These are phyloP conservation scores for Periplaneta americana DNA, from an alignment of 1,140 invertebrate species.

Conservation along the genomic window DNA sequence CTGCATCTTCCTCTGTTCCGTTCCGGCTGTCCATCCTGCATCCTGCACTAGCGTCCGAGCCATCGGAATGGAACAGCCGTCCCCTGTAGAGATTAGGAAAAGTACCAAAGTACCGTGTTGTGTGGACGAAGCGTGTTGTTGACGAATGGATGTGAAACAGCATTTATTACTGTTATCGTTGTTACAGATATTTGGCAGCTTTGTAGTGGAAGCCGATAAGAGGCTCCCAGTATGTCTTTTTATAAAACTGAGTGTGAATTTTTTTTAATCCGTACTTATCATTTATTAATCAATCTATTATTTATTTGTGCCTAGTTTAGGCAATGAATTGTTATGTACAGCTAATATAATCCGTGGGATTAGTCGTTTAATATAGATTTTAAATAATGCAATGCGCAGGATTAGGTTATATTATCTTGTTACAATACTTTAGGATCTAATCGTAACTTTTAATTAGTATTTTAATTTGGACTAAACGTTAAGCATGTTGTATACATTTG, in stretches of 20 bases:
- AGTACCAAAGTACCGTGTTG: slow-evolving; percentile 9
- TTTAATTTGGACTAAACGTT: neutral
- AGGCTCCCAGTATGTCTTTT: neutral
- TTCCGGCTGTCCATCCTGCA: slow-evolving; percentile 10
- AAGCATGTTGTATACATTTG: neutral
- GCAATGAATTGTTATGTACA: neutral
- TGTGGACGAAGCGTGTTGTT: neutral
- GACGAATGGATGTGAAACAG: slow-evolving; percentile 7
- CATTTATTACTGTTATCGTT: slow-evolving; percentile 14
- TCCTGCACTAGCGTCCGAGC: slow-evolving; percentile 10
- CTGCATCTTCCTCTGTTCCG: slow-evolving; percentile 16
- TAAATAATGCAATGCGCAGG: neutral
- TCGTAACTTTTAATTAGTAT: neutral
- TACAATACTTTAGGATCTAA: neutral
- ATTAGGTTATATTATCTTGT: neutral
- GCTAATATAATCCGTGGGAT: neutral
- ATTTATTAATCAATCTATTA: neutral
- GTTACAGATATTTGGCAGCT: neutral
- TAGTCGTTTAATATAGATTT: neutral
- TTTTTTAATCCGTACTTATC: neutral
- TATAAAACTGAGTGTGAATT: neutral
- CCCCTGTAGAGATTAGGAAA: neutral
- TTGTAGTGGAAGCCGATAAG: neutral
- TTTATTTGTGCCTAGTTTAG: neutral
- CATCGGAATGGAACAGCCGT: slow-evolving; percentile 14